A percentile compares a stretch with the other conserved stretches of the same genome.
Conservation (phyloP, 2,888 invertebrate genomes). For the Epiblema foenella region DNA sequence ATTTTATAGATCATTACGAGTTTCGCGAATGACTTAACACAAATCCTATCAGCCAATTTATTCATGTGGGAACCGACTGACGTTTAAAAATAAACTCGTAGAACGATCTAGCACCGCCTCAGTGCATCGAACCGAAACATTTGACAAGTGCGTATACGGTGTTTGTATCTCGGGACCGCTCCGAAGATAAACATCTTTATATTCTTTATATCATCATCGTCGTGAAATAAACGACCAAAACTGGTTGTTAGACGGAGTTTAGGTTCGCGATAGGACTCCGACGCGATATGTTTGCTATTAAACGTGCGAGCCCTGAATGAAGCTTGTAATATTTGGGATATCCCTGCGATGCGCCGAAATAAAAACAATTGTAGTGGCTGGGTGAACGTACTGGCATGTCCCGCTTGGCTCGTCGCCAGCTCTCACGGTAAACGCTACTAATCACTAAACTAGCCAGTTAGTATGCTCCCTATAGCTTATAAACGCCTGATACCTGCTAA, state of each 20-base stretch:
- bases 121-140: conserved; percentile 61
- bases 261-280: conserved; percentile 17
- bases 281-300: conserved; percentile 14
- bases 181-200: conserved; percentile 55
- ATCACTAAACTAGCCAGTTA: conserved; percentile 74
- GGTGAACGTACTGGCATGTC: conserved; percentile 81
- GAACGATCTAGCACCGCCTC: conserved; percentile 36
- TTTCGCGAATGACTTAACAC: conserved; percentile 35
- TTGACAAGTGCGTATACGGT: conserved; percentile 52
- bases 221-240: conserved; percentile 52
- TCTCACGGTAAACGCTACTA: conserved; percentile 81
- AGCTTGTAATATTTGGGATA: conserved; percentile 60
- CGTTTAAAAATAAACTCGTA: conserved; percentile 23
- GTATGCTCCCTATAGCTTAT: conserved; percentile 76
- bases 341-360: conserved; percentile 59
- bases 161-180: conserved; percentile 51
- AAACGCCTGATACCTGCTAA: conserved; percentile 74
- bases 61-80: conserved; percentile 33
- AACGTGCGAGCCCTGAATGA: conserved; percentile 46
- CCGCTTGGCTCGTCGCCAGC: conserved; percentile 79
- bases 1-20: conserved; percentile 33
- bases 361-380: conserved; percentile 70
- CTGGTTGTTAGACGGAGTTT: conserved; percentile 44
- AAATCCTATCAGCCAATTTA: conserved; percentile 33
- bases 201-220: conserved; percentile 51